These are phyloP conservation scores for Choloepus didactylus DNA, from an alignment of 2,797 vertebrate genomes.

Conservation along the genomic window DNA sequence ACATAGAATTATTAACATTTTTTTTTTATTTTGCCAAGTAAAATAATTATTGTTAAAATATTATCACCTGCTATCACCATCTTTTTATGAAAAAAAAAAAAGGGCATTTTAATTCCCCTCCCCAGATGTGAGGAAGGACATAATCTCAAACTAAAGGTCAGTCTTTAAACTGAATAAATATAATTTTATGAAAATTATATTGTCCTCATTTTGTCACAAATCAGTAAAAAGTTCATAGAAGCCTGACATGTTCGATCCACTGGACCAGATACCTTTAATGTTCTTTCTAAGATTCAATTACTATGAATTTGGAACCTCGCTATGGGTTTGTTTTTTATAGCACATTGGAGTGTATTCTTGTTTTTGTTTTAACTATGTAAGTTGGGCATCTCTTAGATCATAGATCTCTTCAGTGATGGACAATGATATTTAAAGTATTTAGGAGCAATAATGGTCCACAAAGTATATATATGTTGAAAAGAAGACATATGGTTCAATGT, in stretches of 20 bases:
- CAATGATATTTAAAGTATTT: conserved; percentile 48
- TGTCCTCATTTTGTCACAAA: conserved; percentile 56
- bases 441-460: background rate
- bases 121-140: background rate
- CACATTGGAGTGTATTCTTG: background rate
- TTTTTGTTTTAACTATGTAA: conserved; percentile 52
- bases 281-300: background rate
- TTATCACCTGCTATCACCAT: background rate
- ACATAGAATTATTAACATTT: background rate
- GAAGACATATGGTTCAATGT: background rate
- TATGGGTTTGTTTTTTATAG: background rate
- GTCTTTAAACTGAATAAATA: conserved; percentile 14
- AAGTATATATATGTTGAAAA: background rate
- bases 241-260: background rate
- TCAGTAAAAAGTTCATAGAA: background rate
- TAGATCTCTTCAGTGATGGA: background rate
- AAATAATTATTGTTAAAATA: background rate
- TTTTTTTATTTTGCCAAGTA: conserved; percentile 25
- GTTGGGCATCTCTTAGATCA: conserved; percentile 15
- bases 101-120: background rate
- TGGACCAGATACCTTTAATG: background rate
- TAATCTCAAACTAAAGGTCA: background rate
- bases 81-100: conserved; percentile 34
- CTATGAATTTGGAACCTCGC: background rate
- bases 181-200: conserved; percentile 38